A percentile compares a stretch with the other conserved stretches of the same genome.
Evolutionary conservation across 2,888 invertebrate genomes (phyloP).

Genomic region (Achlya flavicornis): DNA sequence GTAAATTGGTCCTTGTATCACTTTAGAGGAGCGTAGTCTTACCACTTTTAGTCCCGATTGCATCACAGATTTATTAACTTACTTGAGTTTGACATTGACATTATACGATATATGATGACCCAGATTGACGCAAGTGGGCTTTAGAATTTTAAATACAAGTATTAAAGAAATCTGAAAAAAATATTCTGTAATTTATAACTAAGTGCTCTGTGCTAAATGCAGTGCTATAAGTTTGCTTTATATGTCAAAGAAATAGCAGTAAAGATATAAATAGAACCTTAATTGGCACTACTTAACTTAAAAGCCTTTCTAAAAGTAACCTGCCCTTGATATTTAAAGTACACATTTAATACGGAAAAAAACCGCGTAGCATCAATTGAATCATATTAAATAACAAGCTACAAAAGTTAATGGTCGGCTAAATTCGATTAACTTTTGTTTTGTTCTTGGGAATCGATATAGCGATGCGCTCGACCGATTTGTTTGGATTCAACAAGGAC

Average conservation of each 20-base stretch:
- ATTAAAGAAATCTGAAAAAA: too few relatives aligned
- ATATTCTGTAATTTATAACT: too few relatives aligned
- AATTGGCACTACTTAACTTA: neutral
- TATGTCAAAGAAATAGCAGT: neutral
- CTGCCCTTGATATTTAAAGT: slow-evolving; percentile 4
- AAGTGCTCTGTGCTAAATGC: too few relatives aligned
- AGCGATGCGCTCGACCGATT: slow-evolving; percentile 42
- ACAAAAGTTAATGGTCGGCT: too few relatives aligned
- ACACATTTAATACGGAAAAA: neutral
- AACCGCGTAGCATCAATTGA: neutral
- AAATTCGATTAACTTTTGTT: neutral
- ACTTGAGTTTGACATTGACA: too few relatives aligned
- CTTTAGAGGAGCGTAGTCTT: slow-evolving; percentile 32
- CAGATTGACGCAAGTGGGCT: too few relatives aligned
- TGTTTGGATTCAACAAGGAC: slow-evolving; percentile 59
- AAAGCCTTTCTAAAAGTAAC: slow-evolving; percentile 6
- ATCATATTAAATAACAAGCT: neutral
- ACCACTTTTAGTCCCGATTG: too few relatives aligned
- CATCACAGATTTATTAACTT: too few relatives aligned
- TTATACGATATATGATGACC: too few relatives aligned
- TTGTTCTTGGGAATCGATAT: slow-evolving; percentile 14
- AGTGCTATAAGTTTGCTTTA: too few relatives aligned
- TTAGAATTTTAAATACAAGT: neutral
- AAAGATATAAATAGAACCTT: neutral
- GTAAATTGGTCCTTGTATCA: slow-evolving; percentile 59